These are phyloP conservation scores for Folsomia candida DNA, from an alignment of 2,888 invertebrate genomes.

Conservation along the genomic window DNA sequence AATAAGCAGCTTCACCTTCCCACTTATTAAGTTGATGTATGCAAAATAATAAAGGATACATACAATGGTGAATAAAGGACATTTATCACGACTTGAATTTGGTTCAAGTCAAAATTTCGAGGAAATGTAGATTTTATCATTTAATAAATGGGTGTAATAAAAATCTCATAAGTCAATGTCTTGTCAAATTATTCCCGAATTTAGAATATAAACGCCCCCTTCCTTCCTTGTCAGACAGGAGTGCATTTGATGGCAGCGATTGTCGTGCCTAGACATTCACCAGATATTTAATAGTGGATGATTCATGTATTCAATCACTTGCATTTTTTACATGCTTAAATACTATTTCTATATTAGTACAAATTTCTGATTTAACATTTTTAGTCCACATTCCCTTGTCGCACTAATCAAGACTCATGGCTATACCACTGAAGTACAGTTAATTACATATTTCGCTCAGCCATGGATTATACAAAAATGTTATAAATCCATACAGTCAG, in stretches of 20 bases:
- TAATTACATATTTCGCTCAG: neutral
- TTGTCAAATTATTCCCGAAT: conserved; percentile 18
- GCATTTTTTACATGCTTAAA: too few species aligned
- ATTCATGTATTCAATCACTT: too few species aligned
- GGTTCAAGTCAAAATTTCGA: neutral
- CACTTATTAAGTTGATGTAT: neutral
- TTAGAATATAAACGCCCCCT: conserved; percentile 1
- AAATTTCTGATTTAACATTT: too few species aligned
- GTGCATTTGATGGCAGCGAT: too few species aligned
- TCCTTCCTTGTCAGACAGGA: neutral
- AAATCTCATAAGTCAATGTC: conserved; percentile 9
- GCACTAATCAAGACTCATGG: too few species aligned
- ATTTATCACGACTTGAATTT: neutral
- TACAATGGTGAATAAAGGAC: neutral
- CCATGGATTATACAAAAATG: too few species aligned
- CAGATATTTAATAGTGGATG: too few species aligned
- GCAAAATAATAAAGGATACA: neutral
- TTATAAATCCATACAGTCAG: too few species aligned
- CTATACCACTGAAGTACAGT: too few species aligned
- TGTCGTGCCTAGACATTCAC: too few species aligned
- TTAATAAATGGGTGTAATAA: conserved; percentile 15
- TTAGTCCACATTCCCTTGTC: too few species aligned
- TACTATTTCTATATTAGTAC: too few species aligned
- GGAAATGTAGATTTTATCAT: conserved; percentile 14
- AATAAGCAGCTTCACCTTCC: neutral